Conservation (phyloP, 1,140 invertebrate genomes). For the Hirudo medicinalis region DNA sequence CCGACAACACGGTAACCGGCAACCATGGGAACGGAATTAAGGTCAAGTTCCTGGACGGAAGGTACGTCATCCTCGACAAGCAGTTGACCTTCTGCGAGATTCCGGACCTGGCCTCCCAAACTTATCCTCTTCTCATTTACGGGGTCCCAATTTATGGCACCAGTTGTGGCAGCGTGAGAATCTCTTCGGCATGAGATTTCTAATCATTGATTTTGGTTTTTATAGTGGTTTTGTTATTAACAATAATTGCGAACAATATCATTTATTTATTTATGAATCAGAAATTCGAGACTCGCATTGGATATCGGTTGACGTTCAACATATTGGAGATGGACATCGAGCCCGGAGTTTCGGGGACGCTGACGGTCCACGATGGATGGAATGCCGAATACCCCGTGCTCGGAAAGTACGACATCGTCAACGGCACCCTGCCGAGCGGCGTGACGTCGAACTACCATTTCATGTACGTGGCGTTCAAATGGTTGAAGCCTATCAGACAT, state of each 20-base stretch:
- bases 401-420: slow-evolving; percentile 26
- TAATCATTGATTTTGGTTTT: neutral
- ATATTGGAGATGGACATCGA: slow-evolving; percentile 35
- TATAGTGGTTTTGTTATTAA: neutral
- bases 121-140: slow-evolving; percentile 19
- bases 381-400: neutral
- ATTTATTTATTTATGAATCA: slow-evolving; percentile 21
- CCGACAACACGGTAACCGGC: slow-evolving; percentile 68
- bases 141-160: slow-evolving; percentile 5
- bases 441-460: slow-evolving; percentile 28
- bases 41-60: slow-evolving; percentile 26
- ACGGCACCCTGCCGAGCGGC: slow-evolving; percentile 36
- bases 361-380: slow-evolving; percentile 30
- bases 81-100: slow-evolving; percentile 17
- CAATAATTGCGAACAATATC: neutral
- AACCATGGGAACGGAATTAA: slow-evolving; percentile 78
- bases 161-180: neutral
- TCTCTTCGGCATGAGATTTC: neutral
- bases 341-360: slow-evolving; percentile 27
- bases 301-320: slow-evolving; percentile 31
- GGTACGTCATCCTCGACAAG: slow-evolving; percentile 20
- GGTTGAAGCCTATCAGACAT: slow-evolving; percentile 27
- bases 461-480: slow-evolving; percentile 29
- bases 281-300: slow-evolving; percentile 28
- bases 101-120: slow-evolving; percentile 1